These are phyloP conservation scores for Eugnorisma glareosa DNA, from an alignment of 2,888 invertebrate genomes.

Conservation along the genomic window DNA sequence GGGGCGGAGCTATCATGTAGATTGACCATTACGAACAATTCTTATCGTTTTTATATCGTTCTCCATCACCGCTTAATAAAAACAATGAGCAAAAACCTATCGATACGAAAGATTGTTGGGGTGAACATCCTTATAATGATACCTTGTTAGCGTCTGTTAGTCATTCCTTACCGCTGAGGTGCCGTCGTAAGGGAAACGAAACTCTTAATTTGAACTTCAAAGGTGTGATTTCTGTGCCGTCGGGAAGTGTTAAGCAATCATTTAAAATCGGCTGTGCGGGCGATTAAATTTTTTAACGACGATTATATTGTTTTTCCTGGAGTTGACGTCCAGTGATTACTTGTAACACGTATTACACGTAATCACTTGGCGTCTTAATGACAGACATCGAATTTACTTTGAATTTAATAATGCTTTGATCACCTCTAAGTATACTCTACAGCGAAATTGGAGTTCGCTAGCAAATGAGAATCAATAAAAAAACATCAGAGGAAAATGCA, in stretches of 20 bases:
- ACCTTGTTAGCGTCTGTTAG: constrained; percentile 88
- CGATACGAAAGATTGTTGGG: constrained; percentile 76
- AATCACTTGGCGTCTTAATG: constrained; percentile 65
- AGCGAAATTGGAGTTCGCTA: constrained; percentile 20
- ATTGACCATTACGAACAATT: constrained; percentile 64
- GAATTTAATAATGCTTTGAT: constrained; percentile 56
- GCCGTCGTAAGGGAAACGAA: constrained; percentile 80
- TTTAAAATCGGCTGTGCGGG: constrained; percentile 79
- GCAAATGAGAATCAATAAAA: constrained; percentile 31
- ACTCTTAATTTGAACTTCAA: constrained; percentile 86
- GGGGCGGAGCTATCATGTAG: constrained; percentile 57
- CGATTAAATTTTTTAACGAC: constrained; percentile 73
- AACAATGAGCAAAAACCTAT: constrained; percentile 79
- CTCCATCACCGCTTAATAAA: constrained; percentile 70
- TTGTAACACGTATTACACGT: constrained; percentile 63
- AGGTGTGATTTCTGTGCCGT: constrained; percentile 86
- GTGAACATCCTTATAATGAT: constrained; percentile 87
- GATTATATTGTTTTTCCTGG: constrained; percentile 75
- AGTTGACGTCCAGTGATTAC: constrained; percentile 74
- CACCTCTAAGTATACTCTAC: constrained; percentile 43
- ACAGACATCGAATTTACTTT: constrained; percentile 62
- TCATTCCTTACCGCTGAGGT: constrained; percentile 79
- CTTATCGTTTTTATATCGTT: constrained; percentile 62
- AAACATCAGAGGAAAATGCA: constrained; percentile 14
- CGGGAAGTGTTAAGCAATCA: constrained; percentile 87